Base-by-base conservation (phyloP, 2,888 invertebrate species). In the Drosophila kuntzei region DNA sequence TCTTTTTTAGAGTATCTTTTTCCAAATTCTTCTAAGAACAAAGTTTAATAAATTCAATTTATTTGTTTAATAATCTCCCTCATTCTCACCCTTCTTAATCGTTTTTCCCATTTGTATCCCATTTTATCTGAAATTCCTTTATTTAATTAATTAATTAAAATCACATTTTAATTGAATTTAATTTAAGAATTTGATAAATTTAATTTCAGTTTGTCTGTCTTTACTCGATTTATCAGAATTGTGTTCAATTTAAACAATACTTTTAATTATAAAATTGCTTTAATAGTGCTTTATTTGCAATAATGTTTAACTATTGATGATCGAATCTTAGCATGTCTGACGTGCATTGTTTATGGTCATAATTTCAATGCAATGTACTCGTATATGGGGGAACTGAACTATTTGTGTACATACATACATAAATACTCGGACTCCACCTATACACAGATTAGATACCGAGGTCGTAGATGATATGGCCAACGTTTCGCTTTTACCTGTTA, bases 371-470 rank as follows among this genome's bases (percentile, higher is more conserved):
- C 51, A 43, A 59, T 18, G 20, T 32, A 12, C 12, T 64, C 43
- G 11, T 11, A 29, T 41, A 44, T 41, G 58, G 20, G 18, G 29
- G 11, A 67, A 43, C 49, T 50, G 58, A 73, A 72, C 46, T 64
- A 50, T 67, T 64, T 71, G 57, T 64, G 60, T 64, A 60, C 43
- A 55, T 43, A 39, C 44, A n/a, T n/a, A n/a, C n/a, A n/a, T n/a
- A n/a, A n/a, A n/a, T n/a, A n/a, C n/a, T n/a, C n/a, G n/a, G n/a
- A n/a, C n/a, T 49, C 29, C 46, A 12, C 16, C 47, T 12, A 20
- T n/a, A 25, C 2, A 57, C 2, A 58, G 76, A 77, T 77, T 20
- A 77, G 80, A 79, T 77, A 79, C n/a, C 20, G 32, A 22, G 58
- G 18, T 53, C 43, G 43, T 29, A 1, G 22, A 14, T 36, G 54